Evolutionary conservation across 2,888 invertebrate genomes (phyloP).

Genomic region (Polydrusus cervinus): DNA sequence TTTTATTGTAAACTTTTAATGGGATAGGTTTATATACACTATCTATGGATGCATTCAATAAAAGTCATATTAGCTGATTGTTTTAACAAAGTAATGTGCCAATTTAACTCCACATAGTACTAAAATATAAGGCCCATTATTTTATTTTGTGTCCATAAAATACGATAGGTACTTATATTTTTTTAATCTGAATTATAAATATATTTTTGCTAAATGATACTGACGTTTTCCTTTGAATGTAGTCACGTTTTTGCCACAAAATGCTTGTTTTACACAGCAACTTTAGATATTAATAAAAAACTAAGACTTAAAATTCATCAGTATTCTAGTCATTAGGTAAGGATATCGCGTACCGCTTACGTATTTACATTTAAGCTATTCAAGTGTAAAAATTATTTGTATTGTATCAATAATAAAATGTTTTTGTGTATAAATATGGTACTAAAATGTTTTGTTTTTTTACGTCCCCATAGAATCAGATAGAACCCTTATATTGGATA

Average conservation of each 20-base stretch:
- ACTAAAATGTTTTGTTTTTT: conserved; percentile 22
- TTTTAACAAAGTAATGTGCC: no score
- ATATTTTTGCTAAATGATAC: conserved; percentile 48
- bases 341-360: conserved; percentile 52
- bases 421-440: conserved; percentile 39
- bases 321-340: conserved; percentile 68
- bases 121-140: background rate
- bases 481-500: no score
- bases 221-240: background rate
- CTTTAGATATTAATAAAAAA: conserved; percentile 59
- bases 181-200: background rate
- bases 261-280: conserved; percentile 55
- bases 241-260: conserved; percentile 20
- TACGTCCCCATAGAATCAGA: background rate
- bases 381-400: conserved; percentile 64
- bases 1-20: no score
- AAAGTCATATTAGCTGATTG: no score
- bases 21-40: no score
- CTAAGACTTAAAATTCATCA: conserved; percentile 67
- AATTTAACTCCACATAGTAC: no score
- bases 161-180: no score
- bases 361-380: conserved; percentile 59
- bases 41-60: no score
- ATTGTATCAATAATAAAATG: conserved; percentile 62
- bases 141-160: background rate